Percentiles rank a stretch among this genome's conserved stretches.
phyloP scores from a whole-genome alignment of 2,888 invertebrate species.

The Tenthredo scrophulariae region DNA sequence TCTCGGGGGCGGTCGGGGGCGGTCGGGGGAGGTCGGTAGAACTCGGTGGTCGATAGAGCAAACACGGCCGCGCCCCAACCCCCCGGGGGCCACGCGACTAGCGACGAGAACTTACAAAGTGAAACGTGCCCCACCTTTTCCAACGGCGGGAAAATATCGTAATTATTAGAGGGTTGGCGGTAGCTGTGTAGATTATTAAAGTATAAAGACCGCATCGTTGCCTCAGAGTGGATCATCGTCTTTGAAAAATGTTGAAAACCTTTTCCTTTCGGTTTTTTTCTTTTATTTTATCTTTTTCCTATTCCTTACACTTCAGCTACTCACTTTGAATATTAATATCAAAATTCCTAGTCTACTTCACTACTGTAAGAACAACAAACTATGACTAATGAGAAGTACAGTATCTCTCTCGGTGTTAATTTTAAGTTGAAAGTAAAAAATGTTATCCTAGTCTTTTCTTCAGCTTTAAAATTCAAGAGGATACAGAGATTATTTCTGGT shows the following conservation, averaged over 20 bases:
- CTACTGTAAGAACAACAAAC: neutral
- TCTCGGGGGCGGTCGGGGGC: constrained; percentile 67
- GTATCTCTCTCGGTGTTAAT: neutral
- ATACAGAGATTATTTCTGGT: neutral
- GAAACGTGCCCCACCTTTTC: constrained; percentile 52
- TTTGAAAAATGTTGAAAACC: constrained; percentile 9
- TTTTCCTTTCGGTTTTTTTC: too few relatives aligned
- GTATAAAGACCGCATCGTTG: constrained; percentile 40
- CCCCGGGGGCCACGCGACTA: constrained; percentile 65
- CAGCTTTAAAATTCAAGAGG: neutral
- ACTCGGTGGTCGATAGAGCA: constrained; percentile 78
- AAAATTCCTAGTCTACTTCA: neutral
- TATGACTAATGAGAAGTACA: neutral
- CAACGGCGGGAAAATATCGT: constrained; percentile 37
- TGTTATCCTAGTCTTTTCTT: neutral
- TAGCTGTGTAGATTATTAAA: constrained; percentile 26
- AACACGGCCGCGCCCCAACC: constrained; percentile 78
- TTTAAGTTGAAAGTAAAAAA: neutral
- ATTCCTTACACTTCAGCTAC: constrained; percentile 5
- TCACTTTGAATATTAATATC: neutral
- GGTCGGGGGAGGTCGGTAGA: constrained; percentile 74
- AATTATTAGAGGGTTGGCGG: constrained; percentile 36
- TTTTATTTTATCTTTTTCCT: neutral
- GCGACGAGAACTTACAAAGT: constrained; percentile 53
- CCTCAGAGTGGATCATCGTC: constrained; percentile 40